Conservation (phyloP, 2,797 vertebrate genomes). For the Thunnus albacares region DNA sequence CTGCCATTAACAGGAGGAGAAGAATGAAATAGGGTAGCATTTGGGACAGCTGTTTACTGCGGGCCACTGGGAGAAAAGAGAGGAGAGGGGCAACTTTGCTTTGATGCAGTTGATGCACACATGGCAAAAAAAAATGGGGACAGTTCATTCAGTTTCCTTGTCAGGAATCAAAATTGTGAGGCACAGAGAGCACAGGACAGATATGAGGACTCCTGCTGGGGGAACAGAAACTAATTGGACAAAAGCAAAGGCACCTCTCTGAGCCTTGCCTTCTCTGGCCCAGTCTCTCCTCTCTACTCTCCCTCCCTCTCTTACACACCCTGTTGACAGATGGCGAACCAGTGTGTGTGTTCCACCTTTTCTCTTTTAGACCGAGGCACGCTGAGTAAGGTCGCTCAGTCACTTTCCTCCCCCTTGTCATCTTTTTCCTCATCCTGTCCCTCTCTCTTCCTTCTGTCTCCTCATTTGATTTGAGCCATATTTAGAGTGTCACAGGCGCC, state of each 20-base stretch:
- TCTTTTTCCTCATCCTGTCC: constrained; percentile 18
- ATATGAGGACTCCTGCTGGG: constrained; percentile 51
- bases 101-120: constrained; percentile 52
- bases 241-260: constrained; percentile 49
- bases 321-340: constrained; percentile 80
- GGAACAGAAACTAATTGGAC: constrained; percentile 60
- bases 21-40: constrained; percentile 11
- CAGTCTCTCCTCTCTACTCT: constrained; percentile 27
- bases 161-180: constrained; percentile 30
- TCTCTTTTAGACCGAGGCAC: constrained; percentile 74
- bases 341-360: constrained; percentile 82
- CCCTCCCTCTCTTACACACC: constrained; percentile 37
- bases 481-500: constrained; percentile 33
- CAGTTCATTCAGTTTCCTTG: constrained; percentile 35
- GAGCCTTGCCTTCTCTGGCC: constrained; percentile 39
- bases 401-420: constrained; percentile 63
- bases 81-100: constrained; percentile 48
- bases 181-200: constrained; percentile 14
- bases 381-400: constrained; percentile 70
- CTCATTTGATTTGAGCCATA: constrained; percentile 51
- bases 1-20: constrained; percentile 59
- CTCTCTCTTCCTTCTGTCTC: constrained; percentile 57
- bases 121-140: constrained; percentile 25
- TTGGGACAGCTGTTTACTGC: constrained; percentile 68
- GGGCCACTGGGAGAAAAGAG: constrained; percentile 42